Evolutionary conservation across 2,797 vertebrate genomes (phyloP), one percentile per base, ranked within the genome.

Genomic region (Aldrovandia affinis): DNA sequence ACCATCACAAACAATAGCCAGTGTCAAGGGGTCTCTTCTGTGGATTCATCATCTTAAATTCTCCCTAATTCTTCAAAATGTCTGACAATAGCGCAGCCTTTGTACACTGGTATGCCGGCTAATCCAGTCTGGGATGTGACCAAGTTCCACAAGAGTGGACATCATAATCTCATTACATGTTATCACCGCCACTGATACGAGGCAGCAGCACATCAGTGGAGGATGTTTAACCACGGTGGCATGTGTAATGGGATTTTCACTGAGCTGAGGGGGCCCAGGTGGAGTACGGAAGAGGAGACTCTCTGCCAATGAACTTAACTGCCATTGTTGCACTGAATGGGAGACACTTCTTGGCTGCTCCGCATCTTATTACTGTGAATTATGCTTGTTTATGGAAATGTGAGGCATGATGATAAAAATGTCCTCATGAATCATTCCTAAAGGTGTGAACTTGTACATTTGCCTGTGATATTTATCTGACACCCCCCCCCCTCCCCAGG

Each of bases 91-190:
- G 65, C 82, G 5, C 44, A 36, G 44, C 22, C 50, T 83, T 83
- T 59, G 82, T 83, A 68, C 54, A 36, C 28, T 73, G 73, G 68
- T 59, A 28, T 54, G 50, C 28, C 50, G 20, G 82, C 50, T 83
- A 83, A 83, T 83, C 82, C 82, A 75, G 47, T 33, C 70, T 54
- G 50, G 65, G 82, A 83, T 77, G 68, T 77, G 68, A 57, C 65
- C 54, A 54, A 52, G 68, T 42, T 55, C 33, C 68, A 55, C 70
- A 83, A 83, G 36, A 54, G 70, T 54, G 14, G 50, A 83, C 82
- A 75, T 83, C n/a, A 57, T 83, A 83, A 83, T 83, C 82, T 77
- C 82, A 83, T 83, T 83, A 75, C 65, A 77, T 57, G 73, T 77
- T 83, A 83, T 83, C 73, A 42, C 82, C 65, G 68, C n/a, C 44